Evolutionary conservation across 2,888 invertebrate genomes (phyloP).

Genomic region (Sinelater perroti): DNA sequence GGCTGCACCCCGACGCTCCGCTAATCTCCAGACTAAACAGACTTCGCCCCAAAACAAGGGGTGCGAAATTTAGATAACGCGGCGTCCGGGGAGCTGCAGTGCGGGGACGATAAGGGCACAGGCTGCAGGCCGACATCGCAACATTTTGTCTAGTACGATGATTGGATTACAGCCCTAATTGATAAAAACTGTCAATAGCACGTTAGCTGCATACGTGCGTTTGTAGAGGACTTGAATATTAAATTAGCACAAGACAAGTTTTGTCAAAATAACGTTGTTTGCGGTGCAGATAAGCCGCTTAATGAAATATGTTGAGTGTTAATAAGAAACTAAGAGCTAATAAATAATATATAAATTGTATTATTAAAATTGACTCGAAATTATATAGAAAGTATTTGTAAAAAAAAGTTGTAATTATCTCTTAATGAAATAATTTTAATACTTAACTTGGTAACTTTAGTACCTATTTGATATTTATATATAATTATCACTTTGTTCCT

Average conservation of each 20-base stretch:
- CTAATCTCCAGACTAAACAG: slow-evolving; percentile 13
- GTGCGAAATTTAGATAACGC: slow-evolving; percentile 18
- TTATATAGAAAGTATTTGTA: too few species aligned
- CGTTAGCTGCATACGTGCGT: background rate
- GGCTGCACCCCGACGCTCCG: background rate
- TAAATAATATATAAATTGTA: too few species aligned
- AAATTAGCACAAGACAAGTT: slow-evolving; percentile 1
- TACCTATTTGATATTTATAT: too few species aligned
- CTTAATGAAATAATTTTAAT: too few species aligned
- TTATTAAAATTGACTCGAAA: too few species aligned
- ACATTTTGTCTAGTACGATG: background rate
- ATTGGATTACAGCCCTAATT: slow-evolving; percentile 7
- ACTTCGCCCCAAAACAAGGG: slow-evolving; percentile 14
- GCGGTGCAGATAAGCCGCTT: too few species aligned
- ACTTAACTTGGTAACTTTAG: too few species aligned
- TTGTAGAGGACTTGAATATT: background rate
- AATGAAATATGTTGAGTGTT: too few species aligned
- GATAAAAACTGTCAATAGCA: slow-evolving; percentile 15
- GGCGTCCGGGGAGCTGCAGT: slow-evolving; percentile 2
- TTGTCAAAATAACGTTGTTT: slow-evolving; percentile 1
- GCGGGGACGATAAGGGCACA: slow-evolving; percentile 10
- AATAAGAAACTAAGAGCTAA: too few species aligned
- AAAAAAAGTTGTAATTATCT: too few species aligned
- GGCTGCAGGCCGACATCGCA: background rate
- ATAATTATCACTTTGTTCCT: too few species aligned